phyloP scores from a whole-genome alignment of 2,888 invertebrate genomes.

The Adela reaumurella region DNA sequence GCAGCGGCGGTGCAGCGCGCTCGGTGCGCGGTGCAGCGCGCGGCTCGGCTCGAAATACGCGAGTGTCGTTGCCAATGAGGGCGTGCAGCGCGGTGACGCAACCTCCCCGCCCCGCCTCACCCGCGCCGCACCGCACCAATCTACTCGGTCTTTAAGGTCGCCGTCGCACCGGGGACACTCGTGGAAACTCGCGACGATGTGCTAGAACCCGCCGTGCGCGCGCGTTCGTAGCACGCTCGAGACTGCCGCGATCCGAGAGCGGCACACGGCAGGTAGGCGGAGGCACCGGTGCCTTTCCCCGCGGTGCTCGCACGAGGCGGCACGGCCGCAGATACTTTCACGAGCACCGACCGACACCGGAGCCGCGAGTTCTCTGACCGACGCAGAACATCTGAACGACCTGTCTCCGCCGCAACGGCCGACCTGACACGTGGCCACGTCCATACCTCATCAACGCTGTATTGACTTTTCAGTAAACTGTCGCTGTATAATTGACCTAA shows the following conservation, averaged over 20 bases:
- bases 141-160: no score
- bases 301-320: not conserved
- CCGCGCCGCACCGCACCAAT: not conserved
- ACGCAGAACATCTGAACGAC: no score
- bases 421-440: no score
- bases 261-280: not conserved
- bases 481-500: no score
- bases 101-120: constrained; percentile 15
- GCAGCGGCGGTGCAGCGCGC: constrained; percentile 41
- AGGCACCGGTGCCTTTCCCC: not conserved
- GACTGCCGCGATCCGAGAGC: not conserved
- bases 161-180: no score
- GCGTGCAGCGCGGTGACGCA: constrained; percentile 34
- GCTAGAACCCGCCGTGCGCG: not conserved
- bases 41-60: constrained; percentile 48
- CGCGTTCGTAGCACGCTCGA: not conserved
- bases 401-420: no score
- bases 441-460: no score
- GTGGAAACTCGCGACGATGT: no score
- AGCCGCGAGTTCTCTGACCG: no score
- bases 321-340: not conserved
- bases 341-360: not conserved
- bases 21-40: constrained; percentile 36
- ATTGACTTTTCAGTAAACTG: no score
- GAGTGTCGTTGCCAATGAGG: constrained; percentile 35